Evolutionary conservation across 2,797 vertebrate species (phyloP).

Genomic region (Apogon hyalosoma): DNA sequence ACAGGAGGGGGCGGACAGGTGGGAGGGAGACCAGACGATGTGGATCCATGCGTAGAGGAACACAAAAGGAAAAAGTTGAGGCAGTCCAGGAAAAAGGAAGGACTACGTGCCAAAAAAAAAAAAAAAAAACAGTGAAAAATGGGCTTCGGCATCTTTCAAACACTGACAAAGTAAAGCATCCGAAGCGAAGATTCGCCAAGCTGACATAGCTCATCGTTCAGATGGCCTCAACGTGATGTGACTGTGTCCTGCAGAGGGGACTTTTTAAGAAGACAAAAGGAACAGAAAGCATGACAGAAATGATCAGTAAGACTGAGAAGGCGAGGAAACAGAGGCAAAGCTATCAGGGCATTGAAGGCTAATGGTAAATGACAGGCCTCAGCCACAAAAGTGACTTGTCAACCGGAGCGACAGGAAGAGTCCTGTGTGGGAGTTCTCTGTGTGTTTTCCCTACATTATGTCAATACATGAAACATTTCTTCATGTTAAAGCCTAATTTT

Average conservation of each 20-base stretch:
- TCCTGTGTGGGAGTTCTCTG: constrained; percentile 1
- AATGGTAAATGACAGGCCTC: constrained; percentile 58
- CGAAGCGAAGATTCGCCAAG: constrained; percentile 20
- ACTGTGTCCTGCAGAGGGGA: constrained; percentile 48
- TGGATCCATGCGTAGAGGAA: constrained; percentile 46
- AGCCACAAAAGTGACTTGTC: constrained; percentile 49
- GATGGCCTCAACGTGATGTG: constrained; percentile 54
- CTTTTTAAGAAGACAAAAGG: constrained; percentile 36
- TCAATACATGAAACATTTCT: constrained; percentile 9
- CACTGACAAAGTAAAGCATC: constrained; percentile 11
- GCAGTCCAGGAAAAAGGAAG: constrained; percentile 34
- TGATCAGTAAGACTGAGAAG: constrained; percentile 13
- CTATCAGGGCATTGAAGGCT: constrained; percentile 45
- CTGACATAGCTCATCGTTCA: constrained; percentile 29
- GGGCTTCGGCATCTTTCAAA: background rate
- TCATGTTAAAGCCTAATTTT: constrained; percentile 2
- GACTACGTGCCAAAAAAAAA: constrained; percentile 12
- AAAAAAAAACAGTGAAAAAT: constrained; percentile 23
- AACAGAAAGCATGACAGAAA: constrained; percentile 38
- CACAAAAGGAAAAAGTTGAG: constrained; percentile 46
- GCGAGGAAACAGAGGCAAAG: constrained; percentile 31
- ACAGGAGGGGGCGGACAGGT: constrained; percentile 61
- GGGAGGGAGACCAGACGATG: constrained; percentile 59
- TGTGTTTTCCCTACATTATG: constrained; percentile 22
- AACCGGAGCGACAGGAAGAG: constrained; percentile 40